These are phyloP conservation scores for Phorcus lineatus DNA, from an alignment of 2,888 invertebrate genomes.

Conservation along the genomic window DNA sequence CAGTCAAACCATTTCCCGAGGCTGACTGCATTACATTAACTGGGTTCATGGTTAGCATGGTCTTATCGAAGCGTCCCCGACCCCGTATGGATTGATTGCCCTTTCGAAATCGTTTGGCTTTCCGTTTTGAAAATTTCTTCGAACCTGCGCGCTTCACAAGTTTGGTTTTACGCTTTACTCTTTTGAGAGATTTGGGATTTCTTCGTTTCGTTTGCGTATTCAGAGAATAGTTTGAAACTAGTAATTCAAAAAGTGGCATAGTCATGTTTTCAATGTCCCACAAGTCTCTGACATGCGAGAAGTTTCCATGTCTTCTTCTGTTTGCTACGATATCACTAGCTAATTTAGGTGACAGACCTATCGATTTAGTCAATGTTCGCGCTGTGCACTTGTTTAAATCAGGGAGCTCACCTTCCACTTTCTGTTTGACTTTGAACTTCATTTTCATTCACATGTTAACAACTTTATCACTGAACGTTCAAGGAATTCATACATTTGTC, in stretches of 20 bases:
- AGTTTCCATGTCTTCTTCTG: neutral
- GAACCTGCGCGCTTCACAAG: no score
- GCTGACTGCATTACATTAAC: no score
- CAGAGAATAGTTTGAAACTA: neutral
- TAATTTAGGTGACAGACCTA: neutral
- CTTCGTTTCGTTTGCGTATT: neutral
- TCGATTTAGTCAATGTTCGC: constrained; percentile 3
- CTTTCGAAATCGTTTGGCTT: no score
- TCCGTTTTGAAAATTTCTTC: no score
- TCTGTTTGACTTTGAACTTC: neutral
- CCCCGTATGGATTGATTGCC: no score
- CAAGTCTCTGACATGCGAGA: constrained; percentile 9
- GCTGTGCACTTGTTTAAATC: constrained; percentile 22
- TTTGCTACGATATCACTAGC: constrained; percentile 9
- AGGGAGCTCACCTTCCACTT: neutral
- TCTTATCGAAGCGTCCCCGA: no score
- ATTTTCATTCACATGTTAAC: neutral
- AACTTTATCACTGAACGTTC: neutral
- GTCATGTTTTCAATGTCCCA: constrained; percentile 13
- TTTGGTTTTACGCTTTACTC: neutral
- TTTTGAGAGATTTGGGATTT: neutral
- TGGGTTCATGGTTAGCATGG: no score
- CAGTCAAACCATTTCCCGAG: no score
- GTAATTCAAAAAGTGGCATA: neutral
- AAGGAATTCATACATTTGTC: no score